Evolutionary conservation across 2,888 invertebrate genomes (phyloP), one percentile per base, ranked within the genome.

Genomic region (Hemithea aestivaria): DNA sequence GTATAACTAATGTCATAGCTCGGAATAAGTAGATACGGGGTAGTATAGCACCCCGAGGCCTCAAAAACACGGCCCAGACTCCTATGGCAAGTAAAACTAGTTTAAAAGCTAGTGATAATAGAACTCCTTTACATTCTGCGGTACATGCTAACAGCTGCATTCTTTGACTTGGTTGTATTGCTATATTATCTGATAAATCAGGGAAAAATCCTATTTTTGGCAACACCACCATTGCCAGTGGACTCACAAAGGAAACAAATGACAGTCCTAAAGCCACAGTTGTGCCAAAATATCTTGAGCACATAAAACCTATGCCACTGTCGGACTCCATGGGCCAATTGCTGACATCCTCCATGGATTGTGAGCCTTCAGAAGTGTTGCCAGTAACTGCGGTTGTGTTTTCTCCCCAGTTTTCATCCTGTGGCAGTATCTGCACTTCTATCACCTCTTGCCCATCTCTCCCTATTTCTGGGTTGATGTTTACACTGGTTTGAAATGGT

Each of bases 401-500:
- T 76, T 98, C 98, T n/a, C 96, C 97, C 98, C 98, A 98, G 75
- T 97, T 97, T 66, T 98, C 98, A 81, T 98, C 98, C 83, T 97
- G 94, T 0, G 97, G 97, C 40, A 98, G 82, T 53, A 98, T 97
- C 85, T 98, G 97, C 22, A 98, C 97, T 85, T 98, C 97, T 30
- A 98, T 97, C 7, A 96, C 94, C 80, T 97, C 96, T 68, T 96
- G 96, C 0, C 95, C 95, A 47, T 95, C 93, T 35, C 92, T 80
- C 1, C 89, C 88, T 53, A 93, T 94, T 50, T 94, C 94, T 10
- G 92, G 92, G 59, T 91, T 93, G 44, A 95, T 89, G 52, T 94
- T 95, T 0, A 95, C 94, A 40, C 94, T 92, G 2, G 95, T 95
- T 77, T 95, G 95, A 64, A 94, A 95, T 16, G 95, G 95, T 32